These are phyloP conservation scores for Orbicella faveolata DNA, from an alignment of 64 coral and sea anemone genomes.

Conservation along the genomic window DNA sequence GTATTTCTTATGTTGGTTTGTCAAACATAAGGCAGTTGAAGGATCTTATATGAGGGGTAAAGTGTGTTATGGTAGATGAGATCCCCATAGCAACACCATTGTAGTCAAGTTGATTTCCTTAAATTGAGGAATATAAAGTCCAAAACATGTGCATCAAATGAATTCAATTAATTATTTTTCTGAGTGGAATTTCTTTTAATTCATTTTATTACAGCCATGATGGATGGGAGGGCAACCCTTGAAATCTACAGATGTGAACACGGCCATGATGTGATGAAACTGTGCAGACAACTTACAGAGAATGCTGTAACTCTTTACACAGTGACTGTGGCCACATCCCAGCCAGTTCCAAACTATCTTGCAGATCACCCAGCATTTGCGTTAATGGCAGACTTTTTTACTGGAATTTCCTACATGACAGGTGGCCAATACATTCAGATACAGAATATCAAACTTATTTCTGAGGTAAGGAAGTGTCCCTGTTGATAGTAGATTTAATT, in stretches of 20 bases:
- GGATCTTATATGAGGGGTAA: too few species aligned
- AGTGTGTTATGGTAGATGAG: too few species aligned
- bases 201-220: neutral
- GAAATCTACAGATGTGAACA: conserved; percentile 1
- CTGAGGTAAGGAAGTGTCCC: neutral
- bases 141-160: too few species aligned
- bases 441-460: conserved; percentile 8
- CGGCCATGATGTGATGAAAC: conserved; percentile 21
- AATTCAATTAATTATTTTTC: too few species aligned
- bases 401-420: conserved; percentile 19
- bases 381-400: conserved; percentile 15
- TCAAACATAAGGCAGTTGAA: too few species aligned
- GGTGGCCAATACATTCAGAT: conserved; percentile 12
- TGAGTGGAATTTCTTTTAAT: neutral
- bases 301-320: conserved; percentile 20
- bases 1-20: too few species aligned
- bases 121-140: too few species aligned
- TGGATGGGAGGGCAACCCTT: neutral
- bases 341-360: neutral
- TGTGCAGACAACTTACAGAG: neutral
- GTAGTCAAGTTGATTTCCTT: too few species aligned
- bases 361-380: neutral
- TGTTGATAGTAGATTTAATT: too few species aligned
- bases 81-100: too few species aligned
- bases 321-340: neutral